These are phyloP conservation scores for Erannis defoliaria DNA, from an alignment of 2,888 invertebrate genomes.

Conservation along the genomic window DNA sequence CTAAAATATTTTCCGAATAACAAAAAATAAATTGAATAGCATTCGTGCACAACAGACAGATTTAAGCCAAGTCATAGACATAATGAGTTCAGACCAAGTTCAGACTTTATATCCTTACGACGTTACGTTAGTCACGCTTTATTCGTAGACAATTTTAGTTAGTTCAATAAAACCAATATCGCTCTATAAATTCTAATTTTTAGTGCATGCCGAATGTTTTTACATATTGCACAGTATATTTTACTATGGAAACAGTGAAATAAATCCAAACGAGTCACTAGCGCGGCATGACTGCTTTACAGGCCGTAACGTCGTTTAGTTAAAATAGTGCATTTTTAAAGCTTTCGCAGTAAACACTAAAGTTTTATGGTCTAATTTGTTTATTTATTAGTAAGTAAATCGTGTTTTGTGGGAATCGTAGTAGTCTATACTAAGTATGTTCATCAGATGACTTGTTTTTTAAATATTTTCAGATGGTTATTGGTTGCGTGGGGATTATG, in stretches of 20 bases:
- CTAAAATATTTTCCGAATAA: no score
- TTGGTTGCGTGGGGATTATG: no score
- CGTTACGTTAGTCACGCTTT: slow-evolving; percentile 1
- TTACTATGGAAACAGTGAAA: slow-evolving; percentile 36
- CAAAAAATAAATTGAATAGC: background rate
- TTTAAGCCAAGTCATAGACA: background rate
- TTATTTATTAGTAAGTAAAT: slow-evolving; percentile 1
- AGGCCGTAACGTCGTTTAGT: slow-evolving; percentile 44
- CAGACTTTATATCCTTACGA: background rate
- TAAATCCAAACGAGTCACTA: slow-evolving; percentile 44
- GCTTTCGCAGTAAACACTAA: slow-evolving; percentile 40
- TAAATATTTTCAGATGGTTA: background rate
- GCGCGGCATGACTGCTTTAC: slow-evolving; percentile 39
- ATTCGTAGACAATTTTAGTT: slow-evolving; percentile 1
- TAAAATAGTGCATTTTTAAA: slow-evolving; percentile 40
- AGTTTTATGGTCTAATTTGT: slow-evolving; percentile 40
- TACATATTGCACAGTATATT: slow-evolving; percentile 27
- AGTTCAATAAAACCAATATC: slow-evolving; percentile 5
- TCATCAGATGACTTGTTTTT: background rate
- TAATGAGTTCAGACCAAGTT: background rate
- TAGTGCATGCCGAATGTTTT: slow-evolving; percentile 19
- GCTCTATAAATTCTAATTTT: slow-evolving; percentile 16
- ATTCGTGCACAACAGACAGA: slow-evolving; percentile 11
- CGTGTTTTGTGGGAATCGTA: background rate
- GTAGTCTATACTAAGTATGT: background rate